Conservation (phyloP, 2,113 vertebrate species). For the Actenoides hombroni region DNA sequence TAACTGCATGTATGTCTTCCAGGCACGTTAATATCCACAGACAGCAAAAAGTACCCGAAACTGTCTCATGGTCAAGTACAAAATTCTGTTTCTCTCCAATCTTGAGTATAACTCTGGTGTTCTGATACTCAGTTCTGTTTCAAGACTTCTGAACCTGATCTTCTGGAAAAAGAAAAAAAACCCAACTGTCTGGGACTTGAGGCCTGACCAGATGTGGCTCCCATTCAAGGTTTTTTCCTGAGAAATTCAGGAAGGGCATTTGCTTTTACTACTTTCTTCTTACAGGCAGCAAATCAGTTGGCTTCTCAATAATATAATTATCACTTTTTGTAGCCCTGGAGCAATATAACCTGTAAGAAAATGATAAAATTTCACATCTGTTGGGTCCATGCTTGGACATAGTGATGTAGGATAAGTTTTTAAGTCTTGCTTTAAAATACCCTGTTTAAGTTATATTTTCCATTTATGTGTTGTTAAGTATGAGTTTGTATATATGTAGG, state of each 20-base stretch:
- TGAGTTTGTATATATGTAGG: background rate
- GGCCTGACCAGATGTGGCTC: background rate
- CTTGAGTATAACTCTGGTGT: too few species aligned
- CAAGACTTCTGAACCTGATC: background rate
- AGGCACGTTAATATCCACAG: background rate
- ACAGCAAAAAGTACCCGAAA: background rate
- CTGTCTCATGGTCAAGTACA: accelerated
- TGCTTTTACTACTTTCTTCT: background rate
- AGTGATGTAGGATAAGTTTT: accelerated
- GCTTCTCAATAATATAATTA: background rate
- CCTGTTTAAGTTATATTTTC: background rate
- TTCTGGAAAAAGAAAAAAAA: background rate
- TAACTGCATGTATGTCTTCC: background rate
- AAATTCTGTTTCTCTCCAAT: background rate
- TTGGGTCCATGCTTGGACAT: background rate
- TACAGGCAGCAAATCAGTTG: background rate
- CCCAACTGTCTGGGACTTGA: background rate
- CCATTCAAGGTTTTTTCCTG: background rate
- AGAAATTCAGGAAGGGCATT: background rate
- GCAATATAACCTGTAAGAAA: background rate
- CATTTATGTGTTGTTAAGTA: accelerated
- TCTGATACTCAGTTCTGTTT: background rate
- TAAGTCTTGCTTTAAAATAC: background rate
- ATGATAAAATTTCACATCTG: accelerated
- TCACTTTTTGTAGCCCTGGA: background rate